These are phyloP conservation scores for Pelobates cultripes DNA, from an alignment of 2,797 vertebrate species.

Conservation along the genomic window DNA sequence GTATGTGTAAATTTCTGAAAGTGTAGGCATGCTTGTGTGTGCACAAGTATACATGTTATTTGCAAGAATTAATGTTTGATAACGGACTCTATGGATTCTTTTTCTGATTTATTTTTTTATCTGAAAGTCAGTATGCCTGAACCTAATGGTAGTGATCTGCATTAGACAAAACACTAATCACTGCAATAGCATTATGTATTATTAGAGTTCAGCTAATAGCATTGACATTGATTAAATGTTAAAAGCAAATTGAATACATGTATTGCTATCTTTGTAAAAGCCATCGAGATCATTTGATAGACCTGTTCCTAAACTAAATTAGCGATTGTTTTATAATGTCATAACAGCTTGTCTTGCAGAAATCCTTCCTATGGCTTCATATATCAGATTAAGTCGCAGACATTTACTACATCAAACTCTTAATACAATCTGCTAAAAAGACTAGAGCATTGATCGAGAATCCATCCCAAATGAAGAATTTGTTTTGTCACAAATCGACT, in stretches of 20 bases:
- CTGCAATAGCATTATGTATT: neutral
- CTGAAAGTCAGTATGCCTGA: neutral
- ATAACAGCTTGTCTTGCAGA: neutral
- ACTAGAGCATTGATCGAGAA: neutral
- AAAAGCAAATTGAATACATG: neutral
- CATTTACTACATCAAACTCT: too few species aligned
- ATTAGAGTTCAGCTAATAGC: neutral
- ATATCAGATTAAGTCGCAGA: too few species aligned
- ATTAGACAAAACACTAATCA: neutral
- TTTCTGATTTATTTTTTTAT: neutral
- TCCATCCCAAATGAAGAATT: neutral
- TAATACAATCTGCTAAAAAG: too few species aligned
- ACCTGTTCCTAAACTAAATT: neutral
- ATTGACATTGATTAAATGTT: slow-evolving; percentile 14
- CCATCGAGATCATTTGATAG: neutral
- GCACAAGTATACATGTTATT: too few species aligned
- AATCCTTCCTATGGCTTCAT: neutral
- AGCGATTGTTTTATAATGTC: neutral
- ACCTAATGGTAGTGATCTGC: neutral
- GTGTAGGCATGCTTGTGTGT: too few species aligned
- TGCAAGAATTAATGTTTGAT: too few species aligned
- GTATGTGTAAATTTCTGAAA: too few species aligned
- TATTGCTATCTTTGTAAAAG: neutral
- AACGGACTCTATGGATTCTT: neutral
- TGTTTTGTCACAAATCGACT: neutral